Conservation (phyloP, 1,140 invertebrate species). For the Drosophila simulans region DNA sequence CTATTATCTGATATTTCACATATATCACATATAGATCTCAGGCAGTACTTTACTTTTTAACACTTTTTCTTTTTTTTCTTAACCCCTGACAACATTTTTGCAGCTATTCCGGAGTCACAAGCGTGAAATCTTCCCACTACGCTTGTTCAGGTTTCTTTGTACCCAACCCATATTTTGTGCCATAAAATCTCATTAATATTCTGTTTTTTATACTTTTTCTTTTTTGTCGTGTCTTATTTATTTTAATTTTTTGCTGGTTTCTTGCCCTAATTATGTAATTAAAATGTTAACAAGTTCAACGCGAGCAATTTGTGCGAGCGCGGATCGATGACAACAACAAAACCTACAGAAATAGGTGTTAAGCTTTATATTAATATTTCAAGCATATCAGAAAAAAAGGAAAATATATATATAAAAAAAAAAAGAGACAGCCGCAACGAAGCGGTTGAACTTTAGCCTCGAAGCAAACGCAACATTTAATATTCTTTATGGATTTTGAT, state of each 20-base stretch:
- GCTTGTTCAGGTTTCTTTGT: conserved; percentile 11
- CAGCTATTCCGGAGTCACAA: conserved; percentile 1
- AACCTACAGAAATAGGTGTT: conserved; percentile 47
- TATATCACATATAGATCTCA: too few relatives aligned
- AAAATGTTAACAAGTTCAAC: conserved; percentile 64
- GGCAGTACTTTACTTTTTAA: too few relatives aligned
- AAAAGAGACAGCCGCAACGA: not conserved
- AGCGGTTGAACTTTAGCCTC: conserved; percentile 36
- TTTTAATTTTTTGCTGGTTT: conserved; percentile 26
- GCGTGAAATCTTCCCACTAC: conserved; percentile 26
- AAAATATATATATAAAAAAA: not conserved
- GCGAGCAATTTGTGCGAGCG: conserved; percentile 48
- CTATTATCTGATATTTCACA: too few relatives aligned
- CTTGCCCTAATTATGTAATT: conserved; percentile 58
- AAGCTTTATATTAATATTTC: conserved; percentile 57
- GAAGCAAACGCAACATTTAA: conserved; percentile 29
- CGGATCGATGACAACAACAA: conserved; percentile 31
- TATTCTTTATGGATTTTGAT: conserved; percentile 43
- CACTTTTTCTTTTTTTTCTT: not conserved
- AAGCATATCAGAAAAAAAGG: conserved; percentile 34
- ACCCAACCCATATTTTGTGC: not conserved
- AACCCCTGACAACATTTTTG: not conserved
- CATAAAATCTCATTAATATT: conserved; percentile 50
- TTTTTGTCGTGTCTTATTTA: conserved; percentile 27
- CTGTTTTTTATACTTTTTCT: conserved; percentile 6